Evolutionary conservation across 2,113 vertebrate genomes (phyloP).

Genomic region (Hiodon tergisus): DNA sequence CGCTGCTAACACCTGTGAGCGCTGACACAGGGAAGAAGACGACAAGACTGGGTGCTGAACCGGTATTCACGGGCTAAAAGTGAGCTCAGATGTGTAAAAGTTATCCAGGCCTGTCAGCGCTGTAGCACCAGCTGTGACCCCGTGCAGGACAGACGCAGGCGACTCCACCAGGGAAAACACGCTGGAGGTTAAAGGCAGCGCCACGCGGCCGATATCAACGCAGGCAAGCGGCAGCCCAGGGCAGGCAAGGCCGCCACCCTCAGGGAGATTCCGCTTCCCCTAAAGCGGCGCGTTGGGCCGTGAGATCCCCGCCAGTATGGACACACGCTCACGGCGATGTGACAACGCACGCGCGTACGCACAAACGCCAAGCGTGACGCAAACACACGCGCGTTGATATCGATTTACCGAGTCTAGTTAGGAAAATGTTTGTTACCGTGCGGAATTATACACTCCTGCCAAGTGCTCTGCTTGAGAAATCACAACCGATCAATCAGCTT

Average conservation of each 20-base stretch:
- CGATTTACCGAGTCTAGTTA: too few species aligned
- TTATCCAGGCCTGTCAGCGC: conserved; percentile 2
- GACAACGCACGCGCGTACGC: background rate
- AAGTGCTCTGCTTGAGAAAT: too few species aligned
- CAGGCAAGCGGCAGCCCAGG: background rate
- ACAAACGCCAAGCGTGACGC: too few species aligned
- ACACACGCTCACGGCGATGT: background rate
- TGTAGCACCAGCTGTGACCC: conserved; percentile 29
- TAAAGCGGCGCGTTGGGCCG: background rate
- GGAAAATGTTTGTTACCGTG: too few species aligned
- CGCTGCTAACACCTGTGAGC: too few species aligned
- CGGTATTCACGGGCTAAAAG: conserved; percentile 15
- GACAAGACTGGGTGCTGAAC: background rate
- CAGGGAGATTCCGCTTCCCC: background rate
- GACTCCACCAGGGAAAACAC: background rate
- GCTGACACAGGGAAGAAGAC: background rate
- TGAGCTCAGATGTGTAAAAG: background rate
- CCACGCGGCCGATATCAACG: conserved; percentile 1
- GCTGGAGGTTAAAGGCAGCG: background rate
- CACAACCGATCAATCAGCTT: too few species aligned
- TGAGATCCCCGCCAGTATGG: background rate
- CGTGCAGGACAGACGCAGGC: conserved; percentile 9
- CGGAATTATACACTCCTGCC: too few species aligned
- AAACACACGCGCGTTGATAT: too few species aligned
- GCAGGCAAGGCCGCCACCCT: background rate